These are phyloP conservation scores for Drosophila ananassae DNA, from an alignment of 1,140 invertebrate genomes.

Conservation along the genomic window DNA sequence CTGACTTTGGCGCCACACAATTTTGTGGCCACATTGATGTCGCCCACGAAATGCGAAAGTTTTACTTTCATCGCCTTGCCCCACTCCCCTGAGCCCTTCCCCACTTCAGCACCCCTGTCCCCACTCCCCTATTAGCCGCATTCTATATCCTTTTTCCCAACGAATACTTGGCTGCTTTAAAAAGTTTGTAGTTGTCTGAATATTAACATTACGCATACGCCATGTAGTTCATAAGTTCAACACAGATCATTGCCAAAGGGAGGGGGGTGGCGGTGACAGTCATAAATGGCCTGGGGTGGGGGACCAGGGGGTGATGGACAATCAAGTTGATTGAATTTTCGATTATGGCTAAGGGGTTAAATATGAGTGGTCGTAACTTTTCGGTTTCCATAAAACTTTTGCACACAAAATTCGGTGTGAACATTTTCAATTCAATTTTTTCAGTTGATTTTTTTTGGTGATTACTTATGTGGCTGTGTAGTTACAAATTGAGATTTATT, in stretches of 20 bases:
- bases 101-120: too few species aligned
- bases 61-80: conserved; percentile 12
- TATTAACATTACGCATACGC: conserved; percentile 42
- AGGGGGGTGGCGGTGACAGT: neutral
- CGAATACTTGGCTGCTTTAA: conserved; percentile 18
- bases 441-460: neutral
- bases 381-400: conserved; percentile 10
- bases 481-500: too few species aligned
- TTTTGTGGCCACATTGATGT: conserved; percentile 37
- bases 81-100: too few species aligned
- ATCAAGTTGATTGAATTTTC: conserved; percentile 15
- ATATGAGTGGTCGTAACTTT: conserved; percentile 13
- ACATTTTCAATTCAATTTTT: neutral
- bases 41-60: conserved; percentile 30
- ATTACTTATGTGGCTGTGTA: neutral
- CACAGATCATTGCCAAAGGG: neutral
- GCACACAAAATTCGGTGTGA: neutral
- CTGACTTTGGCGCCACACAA: conserved; percentile 26
- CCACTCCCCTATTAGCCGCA: neutral
- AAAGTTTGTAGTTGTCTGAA: conserved; percentile 23
- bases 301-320: conserved; percentile 7
- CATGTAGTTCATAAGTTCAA: conserved; percentile 16
- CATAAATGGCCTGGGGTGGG: too few species aligned
- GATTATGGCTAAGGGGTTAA: conserved; percentile 5
- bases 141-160: neutral